Base-by-base conservation (phyloP, 2,797 vertebrate genomes). In the Enteromius afrohamiltoni region DNA sequence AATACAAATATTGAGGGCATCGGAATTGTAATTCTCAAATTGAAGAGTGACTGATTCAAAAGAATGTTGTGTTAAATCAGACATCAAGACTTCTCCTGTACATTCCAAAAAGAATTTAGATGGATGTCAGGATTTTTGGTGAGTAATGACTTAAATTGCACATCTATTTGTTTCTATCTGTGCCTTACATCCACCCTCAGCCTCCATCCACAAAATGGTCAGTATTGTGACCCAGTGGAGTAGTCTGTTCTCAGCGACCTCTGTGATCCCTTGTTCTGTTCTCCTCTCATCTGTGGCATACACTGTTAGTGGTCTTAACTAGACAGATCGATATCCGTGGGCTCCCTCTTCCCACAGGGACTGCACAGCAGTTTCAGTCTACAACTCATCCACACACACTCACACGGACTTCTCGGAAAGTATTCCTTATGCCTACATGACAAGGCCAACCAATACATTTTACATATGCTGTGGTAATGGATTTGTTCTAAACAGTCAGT, bases 261-360 rank as follows among this genome's bases (percentile, higher is more conserved):
- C 81, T 49, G 16, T 78, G 86, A 83, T 80, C 64, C 37, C n/a
- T 47, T 34, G 29, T 58, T 71, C 71, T 40, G 40, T 79, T 80
- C 71, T 37, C 40, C 69, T 67, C 31, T 80, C 76, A 34, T 87
- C 55, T 64, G 58, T 77, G 84, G 71, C 65, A 73, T 68, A 68
- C 77, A 68, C 47, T 69, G 68, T 83, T 71, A 80, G 80, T 77
- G 86, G 77, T 87, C 86, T 83, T 83, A 79, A 85, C 81, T 73
- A 64, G 79, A 83, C 77, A 51, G 64, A 85, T 80, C 75, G 37
- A 87, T 85, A 79, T 76, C 83, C 11, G 10, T 23, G 58, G 75
- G 80, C 77, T 77, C 16, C 49, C 21, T 42, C 58, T 51, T 67
- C 53, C 77, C 76, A 69, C 8, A 26, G 76, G 70, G 45, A 68